phyloP scores from a whole-genome alignment of 2,113 vertebrate genomes.

The Forbesichthys agassizii region DNA sequence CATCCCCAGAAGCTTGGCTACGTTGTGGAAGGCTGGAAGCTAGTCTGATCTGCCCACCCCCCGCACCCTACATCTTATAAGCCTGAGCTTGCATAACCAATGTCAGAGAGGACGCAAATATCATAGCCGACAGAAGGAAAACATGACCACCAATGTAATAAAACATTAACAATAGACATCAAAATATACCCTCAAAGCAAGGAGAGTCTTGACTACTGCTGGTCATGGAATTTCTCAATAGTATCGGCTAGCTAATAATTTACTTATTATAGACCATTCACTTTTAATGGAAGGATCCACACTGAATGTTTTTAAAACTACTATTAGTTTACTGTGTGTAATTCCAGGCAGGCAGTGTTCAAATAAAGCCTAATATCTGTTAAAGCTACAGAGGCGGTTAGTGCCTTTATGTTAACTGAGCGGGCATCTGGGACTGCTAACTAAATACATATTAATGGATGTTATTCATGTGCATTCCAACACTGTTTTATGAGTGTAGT shows the following conservation, averaged over 20 bases:
- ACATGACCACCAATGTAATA: neutral
- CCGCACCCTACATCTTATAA: neutral
- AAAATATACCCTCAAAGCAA: too few relatives aligned
- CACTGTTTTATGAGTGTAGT: neutral
- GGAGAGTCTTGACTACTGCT: too few relatives aligned
- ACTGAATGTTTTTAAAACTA: neutral
- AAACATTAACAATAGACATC: too few relatives aligned
- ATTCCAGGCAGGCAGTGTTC: slow-evolving; percentile 1
- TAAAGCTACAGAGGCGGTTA: neutral
- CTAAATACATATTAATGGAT: neutral
- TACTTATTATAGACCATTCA: too few relatives aligned
- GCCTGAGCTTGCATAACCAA: slow-evolving; percentile 8
- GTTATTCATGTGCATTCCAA: neutral
- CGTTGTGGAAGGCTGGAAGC: neutral
- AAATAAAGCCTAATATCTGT: neutral
- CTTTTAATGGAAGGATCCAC: neutral
- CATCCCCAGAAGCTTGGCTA: neutral
- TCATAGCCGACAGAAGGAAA: slow-evolving; percentile 1
- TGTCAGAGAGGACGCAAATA: neutral
- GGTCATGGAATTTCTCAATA: too few relatives aligned
- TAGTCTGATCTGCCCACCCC: neutral
- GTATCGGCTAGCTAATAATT: too few relatives aligned
- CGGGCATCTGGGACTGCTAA: slow-evolving; percentile 13
- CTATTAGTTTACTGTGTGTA: neutral
- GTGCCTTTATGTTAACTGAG: slow-evolving; percentile 30